Conservation (phyloP, 2,888 invertebrate species). For the Pemphredon lugubris region DNA sequence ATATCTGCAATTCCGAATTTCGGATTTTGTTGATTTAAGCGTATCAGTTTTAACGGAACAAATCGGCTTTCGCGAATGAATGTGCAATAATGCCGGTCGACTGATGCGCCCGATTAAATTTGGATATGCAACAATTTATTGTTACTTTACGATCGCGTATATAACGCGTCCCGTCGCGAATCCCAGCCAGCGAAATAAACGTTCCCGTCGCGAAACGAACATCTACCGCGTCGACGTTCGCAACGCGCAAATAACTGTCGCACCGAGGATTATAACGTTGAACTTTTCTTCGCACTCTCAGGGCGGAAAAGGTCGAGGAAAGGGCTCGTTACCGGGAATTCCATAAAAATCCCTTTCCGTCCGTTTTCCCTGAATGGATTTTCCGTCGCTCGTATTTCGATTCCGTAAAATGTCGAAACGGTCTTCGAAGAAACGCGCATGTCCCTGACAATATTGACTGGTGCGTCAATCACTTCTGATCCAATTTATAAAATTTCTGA, state of each 20-base stretch:
- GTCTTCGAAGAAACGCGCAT: background rate
- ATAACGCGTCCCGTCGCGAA: slow-evolving; percentile 20
- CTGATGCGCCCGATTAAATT: slow-evolving; percentile 34
- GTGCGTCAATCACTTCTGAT: background rate
- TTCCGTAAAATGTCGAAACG: background rate
- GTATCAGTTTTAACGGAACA: slow-evolving; percentile 45
- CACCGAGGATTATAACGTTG: too few species aligned
- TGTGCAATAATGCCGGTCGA: slow-evolving; percentile 39
- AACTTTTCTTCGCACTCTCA: background rate
- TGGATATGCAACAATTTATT: slow-evolving; percentile 27
- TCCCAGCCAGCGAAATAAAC: too few species aligned
- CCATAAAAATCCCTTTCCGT: slow-evolving; percentile 3
- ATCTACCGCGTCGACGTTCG: background rate
- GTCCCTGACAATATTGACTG: slow-evolving; percentile 11
- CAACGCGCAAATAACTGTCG: background rate
- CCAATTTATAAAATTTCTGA: slow-evolving; percentile 4
- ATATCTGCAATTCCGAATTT: slow-evolving; percentile 43
- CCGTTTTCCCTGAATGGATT: slow-evolving; percentile 6
- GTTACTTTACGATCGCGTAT: slow-evolving; percentile 26
- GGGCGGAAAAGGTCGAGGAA: background rate
- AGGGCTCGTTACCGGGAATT: slow-evolving; percentile 3
- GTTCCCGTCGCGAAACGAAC: background rate
- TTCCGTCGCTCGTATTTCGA: background rate
- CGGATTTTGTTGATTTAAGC: slow-evolving; percentile 54
- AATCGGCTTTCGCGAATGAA: slow-evolving; percentile 47